phyloP scores from a whole-genome alignment of 2,113 vertebrate genomes.

The Kryptolebias marmoratus region DNA sequence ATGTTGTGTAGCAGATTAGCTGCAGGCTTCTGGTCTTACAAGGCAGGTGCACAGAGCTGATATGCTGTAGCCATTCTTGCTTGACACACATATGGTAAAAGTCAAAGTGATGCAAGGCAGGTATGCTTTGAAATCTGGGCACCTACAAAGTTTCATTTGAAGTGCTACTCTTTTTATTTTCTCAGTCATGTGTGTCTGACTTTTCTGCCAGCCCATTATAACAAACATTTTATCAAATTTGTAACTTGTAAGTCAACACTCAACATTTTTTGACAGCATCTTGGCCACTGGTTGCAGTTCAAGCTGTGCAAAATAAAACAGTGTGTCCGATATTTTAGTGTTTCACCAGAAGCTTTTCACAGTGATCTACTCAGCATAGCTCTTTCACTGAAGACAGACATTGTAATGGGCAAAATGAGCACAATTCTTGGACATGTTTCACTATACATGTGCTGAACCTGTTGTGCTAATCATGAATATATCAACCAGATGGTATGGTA shows the following conservation, averaged over 20 bases:
- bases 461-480: background rate
- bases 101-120: constrained; percentile 60
- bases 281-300: constrained; percentile 18
- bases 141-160: constrained; percentile 35
- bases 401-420: constrained; percentile 18
- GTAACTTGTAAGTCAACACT: constrained; percentile 21
- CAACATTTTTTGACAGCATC: constrained; percentile 11
- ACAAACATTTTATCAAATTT: background rate
- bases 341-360: constrained; percentile 54
- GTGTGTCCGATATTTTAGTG: constrained; percentile 31
- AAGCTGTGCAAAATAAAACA: constrained; percentile 59
- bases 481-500: constrained; percentile 7
- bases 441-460: constrained; percentile 10
- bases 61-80: constrained; percentile 27
- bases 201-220: constrained; percentile 10
- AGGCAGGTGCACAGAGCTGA: constrained; percentile 52
- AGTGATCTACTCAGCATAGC: constrained; percentile 44
- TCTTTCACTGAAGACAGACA: constrained; percentile 24
- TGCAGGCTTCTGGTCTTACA: constrained; percentile 58
- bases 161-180: constrained; percentile 3
- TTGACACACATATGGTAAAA: constrained; percentile 62
- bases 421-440: constrained; percentile 4
- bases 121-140: constrained; percentile 37
- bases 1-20: constrained; percentile 69
- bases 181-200: background rate